Conservation (phyloP, 1,140 invertebrate species). For the Bombus pascuorum region DNA sequence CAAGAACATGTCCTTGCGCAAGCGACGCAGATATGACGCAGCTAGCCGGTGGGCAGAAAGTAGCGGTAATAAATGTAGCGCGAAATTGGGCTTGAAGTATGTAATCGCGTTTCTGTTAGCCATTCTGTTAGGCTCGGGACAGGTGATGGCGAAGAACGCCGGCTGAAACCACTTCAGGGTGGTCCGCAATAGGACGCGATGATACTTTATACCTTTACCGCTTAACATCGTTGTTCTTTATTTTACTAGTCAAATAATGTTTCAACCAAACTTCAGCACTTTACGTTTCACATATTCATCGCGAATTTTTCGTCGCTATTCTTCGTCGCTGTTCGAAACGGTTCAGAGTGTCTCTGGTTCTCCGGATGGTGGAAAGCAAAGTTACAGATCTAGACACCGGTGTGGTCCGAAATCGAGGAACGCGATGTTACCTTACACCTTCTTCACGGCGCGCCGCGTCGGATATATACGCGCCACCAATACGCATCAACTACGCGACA, state of each 20-base stretch:
- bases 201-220: conserved; percentile 69
- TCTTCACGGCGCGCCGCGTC: conserved; percentile 31
- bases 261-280: not conserved
- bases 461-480: conserved; percentile 76
- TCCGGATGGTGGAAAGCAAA: not conserved
- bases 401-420: conserved; percentile 66
- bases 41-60: not conserved
- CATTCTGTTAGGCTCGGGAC: conserved; percentile 35
- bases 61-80: not conserved
- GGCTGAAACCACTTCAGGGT: conserved; percentile 70
- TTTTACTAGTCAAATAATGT: conserved; percentile 1
- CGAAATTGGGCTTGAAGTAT: conserved; percentile 28
- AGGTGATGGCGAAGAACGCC: conserved; percentile 31
- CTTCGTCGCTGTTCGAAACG: not conserved
- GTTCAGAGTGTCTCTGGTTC: not conserved
- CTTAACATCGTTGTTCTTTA: conserved; percentile 18
- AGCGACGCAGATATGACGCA: no score
- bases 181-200: conserved; percentile 68
- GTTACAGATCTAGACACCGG: conserved; percentile 6
- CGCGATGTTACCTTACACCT: conserved; percentile 75
- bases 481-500: conserved; percentile 74
- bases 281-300: not conserved
- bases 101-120: conserved; percentile 34
- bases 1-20: no score
- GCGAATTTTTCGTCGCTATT: not conserved